Evolutionary conservation across 2,797 vertebrate genomes (phyloP).

Genomic region (Danio jaintianensis): DNA sequence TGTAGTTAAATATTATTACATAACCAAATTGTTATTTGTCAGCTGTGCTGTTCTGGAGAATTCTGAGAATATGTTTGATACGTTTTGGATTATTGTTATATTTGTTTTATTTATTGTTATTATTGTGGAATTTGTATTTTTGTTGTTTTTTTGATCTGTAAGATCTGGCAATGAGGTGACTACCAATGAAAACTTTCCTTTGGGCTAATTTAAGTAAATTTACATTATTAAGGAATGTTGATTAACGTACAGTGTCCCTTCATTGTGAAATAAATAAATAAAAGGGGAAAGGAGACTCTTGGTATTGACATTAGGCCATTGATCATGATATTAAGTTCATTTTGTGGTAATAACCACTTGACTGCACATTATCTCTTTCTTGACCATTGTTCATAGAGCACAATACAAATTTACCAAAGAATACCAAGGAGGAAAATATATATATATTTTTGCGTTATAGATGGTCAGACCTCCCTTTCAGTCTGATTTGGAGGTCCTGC

Average conservation of each 20-base stretch:
- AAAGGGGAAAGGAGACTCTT: neutral
- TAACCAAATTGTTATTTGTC: neutral
- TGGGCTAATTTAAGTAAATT: too few relatives aligned
- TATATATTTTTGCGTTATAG: neutral
- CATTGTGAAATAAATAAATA: too few relatives aligned
- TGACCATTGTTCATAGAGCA: neutral
- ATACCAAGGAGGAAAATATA: too few relatives aligned
- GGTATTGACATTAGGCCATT: neutral
- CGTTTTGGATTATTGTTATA: neutral
- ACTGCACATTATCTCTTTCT: neutral
- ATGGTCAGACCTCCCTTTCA: neutral
- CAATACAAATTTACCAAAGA: too few relatives aligned
- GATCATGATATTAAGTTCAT: neutral
- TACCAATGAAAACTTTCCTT: too few relatives aligned
- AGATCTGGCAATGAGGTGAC: too few relatives aligned
- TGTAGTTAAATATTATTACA: too few relatives aligned
- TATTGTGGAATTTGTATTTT: too few relatives aligned
- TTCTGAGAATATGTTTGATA: neutral
- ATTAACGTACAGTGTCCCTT: too few relatives aligned
- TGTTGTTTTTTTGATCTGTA: too few relatives aligned
- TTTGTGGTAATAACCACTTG: neutral
- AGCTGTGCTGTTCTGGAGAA: neutral
- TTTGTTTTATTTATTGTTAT: too few relatives aligned
- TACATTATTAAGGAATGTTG: too few relatives aligned
- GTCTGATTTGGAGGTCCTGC: neutral